Conservation (phyloP, 2,888 invertebrate genomes). For the Hemithea aestivaria region DNA sequence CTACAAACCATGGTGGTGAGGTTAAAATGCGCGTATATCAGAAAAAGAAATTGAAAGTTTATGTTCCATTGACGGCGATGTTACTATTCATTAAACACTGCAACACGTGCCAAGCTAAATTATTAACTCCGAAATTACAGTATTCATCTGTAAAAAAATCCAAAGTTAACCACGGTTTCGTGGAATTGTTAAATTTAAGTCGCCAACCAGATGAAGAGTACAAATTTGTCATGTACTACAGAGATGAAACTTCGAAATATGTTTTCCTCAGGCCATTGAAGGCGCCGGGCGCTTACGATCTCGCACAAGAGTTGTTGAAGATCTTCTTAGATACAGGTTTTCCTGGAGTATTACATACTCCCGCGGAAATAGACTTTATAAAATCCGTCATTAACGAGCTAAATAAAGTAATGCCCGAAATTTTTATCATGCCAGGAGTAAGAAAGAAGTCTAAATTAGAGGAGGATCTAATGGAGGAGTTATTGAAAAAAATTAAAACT, state of each 20-base stretch:
- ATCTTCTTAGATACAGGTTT: background rate
- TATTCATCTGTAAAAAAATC: too few relatives aligned
- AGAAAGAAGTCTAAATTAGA: too few relatives aligned
- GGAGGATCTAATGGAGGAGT: too few relatives aligned
- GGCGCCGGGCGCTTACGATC: background rate
- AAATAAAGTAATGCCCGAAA: background rate
- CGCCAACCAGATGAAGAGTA: background rate
- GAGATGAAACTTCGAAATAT: background rate
- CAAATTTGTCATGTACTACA: slow-evolving; percentile 1
- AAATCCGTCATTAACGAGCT: background rate
- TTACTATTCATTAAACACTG: too few relatives aligned
- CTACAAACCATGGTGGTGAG: too few relatives aligned
- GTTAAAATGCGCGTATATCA: too few relatives aligned
- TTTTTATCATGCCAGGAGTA: background rate
- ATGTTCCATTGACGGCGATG: too few relatives aligned
- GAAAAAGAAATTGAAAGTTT: too few relatives aligned
- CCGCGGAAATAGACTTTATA: background rate
- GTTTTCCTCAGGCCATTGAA: background rate
- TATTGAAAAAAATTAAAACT: too few relatives aligned
- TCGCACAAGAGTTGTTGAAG: background rate
- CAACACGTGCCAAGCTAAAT: too few relatives aligned
- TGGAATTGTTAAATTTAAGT: background rate
- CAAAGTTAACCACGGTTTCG: background rate
- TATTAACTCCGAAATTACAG: too few relatives aligned
- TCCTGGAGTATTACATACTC: background rate